A percentile compares a stretch with the other conserved stretches of the same genome.
Conservation (phyloP, 2,888 invertebrate species). For the Agonum fuliginosum region DNA sequence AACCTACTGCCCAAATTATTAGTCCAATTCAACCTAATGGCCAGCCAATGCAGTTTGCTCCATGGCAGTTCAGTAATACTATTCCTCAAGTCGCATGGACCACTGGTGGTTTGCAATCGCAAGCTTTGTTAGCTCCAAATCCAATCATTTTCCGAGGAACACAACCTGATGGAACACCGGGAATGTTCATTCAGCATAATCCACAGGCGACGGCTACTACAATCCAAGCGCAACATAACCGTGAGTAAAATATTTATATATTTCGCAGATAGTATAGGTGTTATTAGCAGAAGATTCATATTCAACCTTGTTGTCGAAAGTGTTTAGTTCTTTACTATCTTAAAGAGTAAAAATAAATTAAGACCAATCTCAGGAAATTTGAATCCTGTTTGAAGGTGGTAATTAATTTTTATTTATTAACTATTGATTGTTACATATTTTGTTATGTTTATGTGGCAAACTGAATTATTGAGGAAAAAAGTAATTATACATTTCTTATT, state of each 20-base stretch:
- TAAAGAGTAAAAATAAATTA: neutral
- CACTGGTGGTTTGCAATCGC: constrained; percentile 81
- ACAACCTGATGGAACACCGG: constrained; percentile 82
- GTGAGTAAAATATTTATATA: constrained; percentile 74
- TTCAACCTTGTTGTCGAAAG: constrained; percentile 7
- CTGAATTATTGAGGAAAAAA: constrained; percentile 30
- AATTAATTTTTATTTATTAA: neutral
- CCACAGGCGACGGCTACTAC: constrained; percentile 79
- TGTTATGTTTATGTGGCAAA: constrained; percentile 39
- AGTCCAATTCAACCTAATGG: constrained; percentile 81
- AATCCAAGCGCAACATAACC: constrained; percentile 80
- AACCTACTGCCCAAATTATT: constrained; percentile 83
- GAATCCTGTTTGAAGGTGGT: neutral
- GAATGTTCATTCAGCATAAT: constrained; percentile 89
- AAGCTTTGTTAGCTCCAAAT: constrained; percentile 83
- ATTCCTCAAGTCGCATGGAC: constrained; percentile 87
- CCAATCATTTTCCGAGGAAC: constrained; percentile 89
- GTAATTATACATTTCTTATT: constrained; percentile 34
- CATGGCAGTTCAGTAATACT: constrained; percentile 85
- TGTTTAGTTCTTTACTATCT: too few species aligned
- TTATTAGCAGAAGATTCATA: neutral
- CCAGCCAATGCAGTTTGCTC: constrained; percentile 85
- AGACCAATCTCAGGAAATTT: too few species aligned
- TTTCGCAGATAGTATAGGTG: neutral
- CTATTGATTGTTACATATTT: constrained; percentile 12